Conservation (phyloP, 2,113 vertebrate genomes). For the Rhea pennata region DNA sequence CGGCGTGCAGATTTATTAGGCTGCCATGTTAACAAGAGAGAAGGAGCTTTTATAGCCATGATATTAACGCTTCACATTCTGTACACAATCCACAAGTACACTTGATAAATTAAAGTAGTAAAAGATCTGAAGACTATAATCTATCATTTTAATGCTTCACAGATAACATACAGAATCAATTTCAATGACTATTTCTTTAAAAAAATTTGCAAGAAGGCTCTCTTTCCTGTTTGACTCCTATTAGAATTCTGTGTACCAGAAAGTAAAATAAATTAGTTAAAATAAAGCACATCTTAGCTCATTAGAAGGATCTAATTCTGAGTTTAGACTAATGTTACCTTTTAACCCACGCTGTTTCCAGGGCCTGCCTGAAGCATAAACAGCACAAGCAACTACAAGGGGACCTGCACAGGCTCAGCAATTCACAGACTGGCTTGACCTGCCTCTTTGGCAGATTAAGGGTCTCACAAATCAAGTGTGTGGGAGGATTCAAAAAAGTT, state of each 20-base stretch:
- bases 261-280: not conserved
- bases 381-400: not conserved
- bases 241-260: not conserved
- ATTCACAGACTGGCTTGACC: not conserved
- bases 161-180: constrained; percentile 29
- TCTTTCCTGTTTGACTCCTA: not conserved
- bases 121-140: constrained; percentile 52
- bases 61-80: constrained; percentile 32
- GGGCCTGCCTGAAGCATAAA: constrained; percentile 7
- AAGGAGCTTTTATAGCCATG: not conserved
- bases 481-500: not conserved
- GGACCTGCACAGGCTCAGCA: constrained; percentile 58
- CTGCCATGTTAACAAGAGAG: constrained; percentile 4
- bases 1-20: not conserved
- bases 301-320: not conserved
- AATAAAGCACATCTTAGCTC: not conserved
- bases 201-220: not conserved
- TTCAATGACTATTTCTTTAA: constrained; percentile 1
- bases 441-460: constrained; percentile 1
- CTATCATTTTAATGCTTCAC: constrained; percentile 54
- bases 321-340: not conserved
- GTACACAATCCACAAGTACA: constrained; percentile 6
- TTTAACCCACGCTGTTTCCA: not conserved
- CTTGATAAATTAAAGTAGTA: constrained; percentile 62
- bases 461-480: constrained; percentile 37